Conservation (phyloP, 2,797 vertebrate genomes). For the Cuniculus paca region DNA sequence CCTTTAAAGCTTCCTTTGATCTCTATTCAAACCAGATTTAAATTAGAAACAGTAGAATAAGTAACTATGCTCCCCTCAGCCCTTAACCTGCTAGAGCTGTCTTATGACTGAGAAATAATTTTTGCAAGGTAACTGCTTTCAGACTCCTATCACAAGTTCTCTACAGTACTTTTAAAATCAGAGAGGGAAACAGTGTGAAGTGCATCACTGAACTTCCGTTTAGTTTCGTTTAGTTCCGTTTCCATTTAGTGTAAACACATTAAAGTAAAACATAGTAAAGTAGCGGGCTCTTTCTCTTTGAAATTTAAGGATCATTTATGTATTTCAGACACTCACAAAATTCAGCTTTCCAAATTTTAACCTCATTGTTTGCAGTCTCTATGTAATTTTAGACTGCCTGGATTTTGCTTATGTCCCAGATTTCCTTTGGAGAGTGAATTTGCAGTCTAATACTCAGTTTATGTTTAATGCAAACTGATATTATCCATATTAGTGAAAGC, state of each 20-base stretch:
- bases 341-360: constrained; percentile 13
- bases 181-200: not conserved
- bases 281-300: not conserved
- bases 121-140: not conserved
- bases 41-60: not conserved
- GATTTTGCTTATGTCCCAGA: not conserved
- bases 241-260: constrained; percentile 6
- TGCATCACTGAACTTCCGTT: not conserved
- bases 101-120: constrained; percentile 4
- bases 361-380: constrained; percentile 24
- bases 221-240: not conserved
- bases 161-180: not conserved
- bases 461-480: constrained; percentile 51
- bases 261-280: not conserved
- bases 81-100: not conserved
- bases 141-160: not conserved
- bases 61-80: not conserved
- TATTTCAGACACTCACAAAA: constrained; percentile 43
- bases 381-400: not conserved
- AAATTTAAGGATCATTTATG: constrained; percentile 34
- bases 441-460: not conserved
- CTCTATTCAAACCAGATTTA: constrained; percentile 7
- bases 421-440: constrained; percentile 27
- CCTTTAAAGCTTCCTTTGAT: not conserved
- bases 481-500: not conserved